Conservation (phyloP, 35 echinoderm and acorn worm species). For the Ophiothrix spiculata region DNA sequence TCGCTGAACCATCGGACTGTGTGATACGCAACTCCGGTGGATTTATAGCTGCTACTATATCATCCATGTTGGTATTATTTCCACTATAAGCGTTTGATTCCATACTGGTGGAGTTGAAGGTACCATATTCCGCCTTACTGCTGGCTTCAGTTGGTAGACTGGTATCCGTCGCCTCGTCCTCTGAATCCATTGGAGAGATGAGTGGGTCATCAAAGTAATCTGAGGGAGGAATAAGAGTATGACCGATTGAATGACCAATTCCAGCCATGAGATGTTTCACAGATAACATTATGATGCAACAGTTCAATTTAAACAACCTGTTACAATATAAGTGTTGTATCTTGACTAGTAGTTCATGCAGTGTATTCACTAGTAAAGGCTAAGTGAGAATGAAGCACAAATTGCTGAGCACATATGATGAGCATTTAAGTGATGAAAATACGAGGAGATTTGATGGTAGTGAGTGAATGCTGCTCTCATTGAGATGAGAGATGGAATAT, state of each 20-base stretch:
- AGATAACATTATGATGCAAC: background rate
- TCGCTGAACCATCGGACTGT: background rate
- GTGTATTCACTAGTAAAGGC: background rate
- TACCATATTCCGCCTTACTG: slow-evolving; percentile 6
- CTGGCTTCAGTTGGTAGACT: background rate
- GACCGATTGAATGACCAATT: background rate
- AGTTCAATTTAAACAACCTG: background rate
- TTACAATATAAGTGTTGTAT: background rate
- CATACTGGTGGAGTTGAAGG: background rate
- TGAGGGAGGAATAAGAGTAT: background rate
- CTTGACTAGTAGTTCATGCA: background rate
- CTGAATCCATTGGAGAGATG: background rate
- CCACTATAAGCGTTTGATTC: background rate
- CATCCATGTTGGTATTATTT: background rate
- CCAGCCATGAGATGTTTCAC: background rate
- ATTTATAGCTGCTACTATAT: background rate
- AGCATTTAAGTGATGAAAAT: too few species aligned
- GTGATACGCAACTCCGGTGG: background rate
- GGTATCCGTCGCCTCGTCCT: background rate
- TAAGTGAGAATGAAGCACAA: background rate
- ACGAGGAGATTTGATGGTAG: too few species aligned
- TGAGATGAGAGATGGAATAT: too few species aligned
- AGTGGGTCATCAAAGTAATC: background rate
- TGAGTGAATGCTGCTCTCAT: too few species aligned
- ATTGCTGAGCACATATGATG: too few species aligned